Percentiles rank a stretch among this genome's conserved stretches.
Evolutionary conservation across 2,888 invertebrate genomes (phyloP).

Genomic region (Andrena dorsata): DNA sequence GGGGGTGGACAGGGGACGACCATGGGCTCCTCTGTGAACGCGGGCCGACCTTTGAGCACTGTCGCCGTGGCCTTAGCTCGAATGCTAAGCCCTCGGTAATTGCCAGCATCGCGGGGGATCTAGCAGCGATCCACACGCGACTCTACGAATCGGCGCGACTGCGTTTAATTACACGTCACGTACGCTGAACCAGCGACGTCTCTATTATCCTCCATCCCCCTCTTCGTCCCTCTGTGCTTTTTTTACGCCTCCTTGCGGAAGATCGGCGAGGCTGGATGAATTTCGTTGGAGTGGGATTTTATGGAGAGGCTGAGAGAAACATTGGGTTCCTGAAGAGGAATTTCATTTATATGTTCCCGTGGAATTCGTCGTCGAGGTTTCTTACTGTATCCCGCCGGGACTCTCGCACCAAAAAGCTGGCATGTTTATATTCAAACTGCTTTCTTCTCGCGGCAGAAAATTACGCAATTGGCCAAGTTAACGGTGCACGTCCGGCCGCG

Average conservation of each 20-base stretch:
- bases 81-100: slow-evolving; percentile 82
- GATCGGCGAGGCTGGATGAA: too few relatives aligned
- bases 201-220: slow-evolving; percentile 60
- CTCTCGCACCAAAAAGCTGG: neutral
- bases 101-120: slow-evolving; percentile 84
- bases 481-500: slow-evolving; percentile 52
- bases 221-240: neutral
- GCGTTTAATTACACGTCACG: slow-evolving; percentile 84
- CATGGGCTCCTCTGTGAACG: slow-evolving; percentile 70
- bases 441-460: neutral
- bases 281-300: too few relatives aligned
- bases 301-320: too few relatives aligned
- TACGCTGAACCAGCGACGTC: slow-evolving; percentile 57
- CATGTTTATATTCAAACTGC: neutral
- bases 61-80: slow-evolving; percentile 40
- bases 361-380: neutral
- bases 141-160: slow-evolving; percentile 74
- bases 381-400: neutral
- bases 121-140: slow-evolving; percentile 80
- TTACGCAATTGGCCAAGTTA: slow-evolving; percentile 30
- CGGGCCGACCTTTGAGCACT: slow-evolving; percentile 70
- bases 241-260: neutral
- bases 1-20: slow-evolving; percentile 69
- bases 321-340: too few relatives aligned
- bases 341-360: too few relatives aligned